Evolutionary conservation across 2,113 vertebrate genomes (phyloP), one percentile per base, ranked within the genome.

Genomic region (Oreamnos americanus): DNA sequence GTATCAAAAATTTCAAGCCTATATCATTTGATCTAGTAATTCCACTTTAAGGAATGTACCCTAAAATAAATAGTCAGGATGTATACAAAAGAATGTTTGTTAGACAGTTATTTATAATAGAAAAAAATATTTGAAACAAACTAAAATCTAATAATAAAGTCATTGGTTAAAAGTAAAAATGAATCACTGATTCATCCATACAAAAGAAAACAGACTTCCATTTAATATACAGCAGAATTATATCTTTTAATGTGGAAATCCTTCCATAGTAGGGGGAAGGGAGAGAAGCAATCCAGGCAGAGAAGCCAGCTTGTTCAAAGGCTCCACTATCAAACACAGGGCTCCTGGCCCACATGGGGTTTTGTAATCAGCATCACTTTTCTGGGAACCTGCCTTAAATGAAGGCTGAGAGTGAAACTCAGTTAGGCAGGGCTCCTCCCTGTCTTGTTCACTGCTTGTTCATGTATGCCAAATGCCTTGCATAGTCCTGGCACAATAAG

Each of bases 151-250:
- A 55, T 28, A 81, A 51, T 60, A 55, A 87, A 33, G 33, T 51
- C n/a, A 53, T n/a, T 76, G n/a, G 58, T 85, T 95, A 88, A 93
- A 95, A 97, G 74, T 53, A 94, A 84, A 60, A 87, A 95, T 60
- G 21, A 82, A 93, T 89, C 26, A 89, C 64, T 91, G 39, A 43
- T 30, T 91, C 74, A 43, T 58, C 21, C 10, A 53, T 47, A 82
- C 0, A 76, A 47, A 26, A 89, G 28, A 95, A 97, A 89, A 76
- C 4, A 51, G 13, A 71, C 47, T 28, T 78, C n/a, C 5, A 57
- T 83, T 47, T 55, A 47, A 25, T 53, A 28, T 64, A 26, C 8
- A 55, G 8, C 45, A 86, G 26, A 91, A 67, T 9, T 62, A 9
- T 11, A 81, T 39, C 51, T 45, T 9, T 19, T 57, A 39, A 51